Evolutionary conservation across 2,888 invertebrate species (phyloP).

Genomic region (Cheilosia vernalis): DNA sequence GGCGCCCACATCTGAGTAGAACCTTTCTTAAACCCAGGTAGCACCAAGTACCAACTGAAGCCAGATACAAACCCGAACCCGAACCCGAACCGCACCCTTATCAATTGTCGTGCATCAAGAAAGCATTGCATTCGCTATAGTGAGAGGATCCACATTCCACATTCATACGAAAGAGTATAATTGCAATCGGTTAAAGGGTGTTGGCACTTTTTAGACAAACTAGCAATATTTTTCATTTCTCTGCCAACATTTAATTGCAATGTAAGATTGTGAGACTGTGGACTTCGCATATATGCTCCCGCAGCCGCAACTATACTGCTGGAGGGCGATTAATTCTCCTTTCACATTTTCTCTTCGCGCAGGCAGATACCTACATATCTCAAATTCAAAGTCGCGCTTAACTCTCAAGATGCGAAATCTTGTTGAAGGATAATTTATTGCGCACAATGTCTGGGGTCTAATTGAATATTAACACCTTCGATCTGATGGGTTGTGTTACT

Average conservation of each 20-base stretch:
- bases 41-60: conserved; percentile 19
- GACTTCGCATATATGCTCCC: conserved; percentile 23
- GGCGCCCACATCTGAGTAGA: conserved; percentile 59
- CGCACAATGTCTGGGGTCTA: conserved; percentile 78
- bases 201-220: conserved; percentile 50
- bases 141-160: conserved; percentile 1
- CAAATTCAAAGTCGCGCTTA: conserved; percentile 10
- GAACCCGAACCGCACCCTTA: conserved; percentile 37
- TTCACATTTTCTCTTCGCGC: not conserved
- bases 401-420: conserved; percentile 58
- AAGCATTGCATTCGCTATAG: conserved; percentile 1
- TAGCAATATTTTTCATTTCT: conserved; percentile 52
- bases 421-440: conserved; percentile 72
- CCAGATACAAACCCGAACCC: conserved; percentile 24
- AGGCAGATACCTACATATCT: conserved; percentile 54
- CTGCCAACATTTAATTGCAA: conserved; percentile 64
- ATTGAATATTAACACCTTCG: conserved; percentile 83
- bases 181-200: conserved; percentile 9
- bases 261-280: conserved; percentile 39
- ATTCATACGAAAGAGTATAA: not conserved
- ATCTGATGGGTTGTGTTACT: conserved; percentile 64
- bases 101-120: conserved; percentile 35
- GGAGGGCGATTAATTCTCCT: conserved; percentile 38
- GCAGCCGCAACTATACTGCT: conserved; percentile 60
- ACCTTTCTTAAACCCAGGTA: not conserved